A percentile compares a stretch with the other conserved stretches of the same genome.
Conservation (phyloP, 2,888 invertebrate genomes). For the Drosophila acutilabella region DNA sequence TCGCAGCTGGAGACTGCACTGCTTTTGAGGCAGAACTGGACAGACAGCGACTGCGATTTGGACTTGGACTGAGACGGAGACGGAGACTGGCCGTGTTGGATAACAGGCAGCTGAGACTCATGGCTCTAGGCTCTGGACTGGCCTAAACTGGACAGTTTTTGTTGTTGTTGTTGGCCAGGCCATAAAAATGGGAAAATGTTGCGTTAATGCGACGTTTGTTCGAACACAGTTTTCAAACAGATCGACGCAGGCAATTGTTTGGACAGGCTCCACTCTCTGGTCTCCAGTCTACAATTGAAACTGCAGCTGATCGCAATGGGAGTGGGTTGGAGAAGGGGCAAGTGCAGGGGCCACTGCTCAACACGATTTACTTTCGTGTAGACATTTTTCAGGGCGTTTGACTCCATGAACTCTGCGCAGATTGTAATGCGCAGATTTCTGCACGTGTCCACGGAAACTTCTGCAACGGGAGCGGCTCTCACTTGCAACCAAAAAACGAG, state of each 20-base stretch:
- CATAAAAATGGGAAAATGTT: slow-evolving; percentile 75
- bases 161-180: slow-evolving; percentile 43
- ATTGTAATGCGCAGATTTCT: slow-evolving; percentile 40
- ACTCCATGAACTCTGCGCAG: slow-evolving; percentile 55
- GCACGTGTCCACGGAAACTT: slow-evolving; percentile 48
- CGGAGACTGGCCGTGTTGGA: slow-evolving; percentile 75
- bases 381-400: slow-evolving; percentile 59
- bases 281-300: not conserved
- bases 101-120: slow-evolving; percentile 71
- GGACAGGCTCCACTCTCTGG: slow-evolving; percentile 52
- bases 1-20: slow-evolving; percentile 78
- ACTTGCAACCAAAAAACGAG: not conserved
- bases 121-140: slow-evolving; percentile 16
- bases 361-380: slow-evolving; percentile 47
- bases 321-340: not conserved
- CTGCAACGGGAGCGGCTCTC: slow-evolving; percentile 19
- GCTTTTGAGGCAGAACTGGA: slow-evolving; percentile 77
- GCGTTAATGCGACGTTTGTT: slow-evolving; percentile 80
- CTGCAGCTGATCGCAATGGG: slow-evolving; percentile 23
- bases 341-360: slow-evolving; percentile 29
- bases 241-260: slow-evolving; percentile 77
- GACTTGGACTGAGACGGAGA: slow-evolving; percentile 11
- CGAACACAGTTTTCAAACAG: slow-evolving; percentile 77
- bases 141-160: too few species aligned
- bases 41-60: slow-evolving; percentile 36